These are phyloP conservation scores for Ceratosolen fusciceps DNA, from an alignment of 1,140 invertebrate genomes.

Conservation along the genomic window DNA sequence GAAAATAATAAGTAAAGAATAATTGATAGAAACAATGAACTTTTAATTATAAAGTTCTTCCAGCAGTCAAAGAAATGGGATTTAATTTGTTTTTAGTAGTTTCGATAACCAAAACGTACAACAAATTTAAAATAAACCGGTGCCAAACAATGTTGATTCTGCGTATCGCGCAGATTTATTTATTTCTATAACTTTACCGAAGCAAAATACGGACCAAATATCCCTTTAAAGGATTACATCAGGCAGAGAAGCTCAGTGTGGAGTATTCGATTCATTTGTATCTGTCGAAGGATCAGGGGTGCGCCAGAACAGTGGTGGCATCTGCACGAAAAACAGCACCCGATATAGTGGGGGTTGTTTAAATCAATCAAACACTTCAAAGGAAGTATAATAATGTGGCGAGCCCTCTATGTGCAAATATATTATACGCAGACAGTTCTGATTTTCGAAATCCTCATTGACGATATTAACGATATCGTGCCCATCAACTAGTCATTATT, in stretches of 20 bases:
- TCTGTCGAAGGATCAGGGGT: conserved; percentile 62
- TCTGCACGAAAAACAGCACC: background rate
- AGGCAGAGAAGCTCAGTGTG: conserved; percentile 52
- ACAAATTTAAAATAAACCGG: background rate
- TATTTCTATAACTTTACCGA: conserved; percentile 70
- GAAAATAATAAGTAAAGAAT: too few relatives aligned
- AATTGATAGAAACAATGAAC: too few relatives aligned
- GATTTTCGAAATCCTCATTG: conserved; percentile 28
- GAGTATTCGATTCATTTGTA: conserved; percentile 69
- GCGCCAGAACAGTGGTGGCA: background rate
- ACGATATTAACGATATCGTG: conserved; percentile 33
- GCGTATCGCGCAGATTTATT: conserved; percentile 64
- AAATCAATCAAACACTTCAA: conserved; percentile 66
- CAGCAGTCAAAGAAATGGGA: too few relatives aligned
- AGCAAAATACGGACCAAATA: conserved; percentile 63
- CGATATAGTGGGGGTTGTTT: conserved; percentile 55
- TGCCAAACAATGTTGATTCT: conserved; percentile 58
- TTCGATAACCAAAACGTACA: background rate
- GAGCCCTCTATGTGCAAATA: conserved; percentile 1
- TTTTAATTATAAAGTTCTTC: too few relatives aligned
- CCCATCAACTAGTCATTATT: conserved; percentile 12
- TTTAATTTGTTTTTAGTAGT: background rate
- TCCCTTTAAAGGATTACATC: conserved; percentile 70
- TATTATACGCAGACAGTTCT: conserved; percentile 3
- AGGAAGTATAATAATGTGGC: conserved; percentile 35